Conservation (phyloP, 2,797 vertebrate genomes). For the Otolemur crassicaudatus region DNA sequence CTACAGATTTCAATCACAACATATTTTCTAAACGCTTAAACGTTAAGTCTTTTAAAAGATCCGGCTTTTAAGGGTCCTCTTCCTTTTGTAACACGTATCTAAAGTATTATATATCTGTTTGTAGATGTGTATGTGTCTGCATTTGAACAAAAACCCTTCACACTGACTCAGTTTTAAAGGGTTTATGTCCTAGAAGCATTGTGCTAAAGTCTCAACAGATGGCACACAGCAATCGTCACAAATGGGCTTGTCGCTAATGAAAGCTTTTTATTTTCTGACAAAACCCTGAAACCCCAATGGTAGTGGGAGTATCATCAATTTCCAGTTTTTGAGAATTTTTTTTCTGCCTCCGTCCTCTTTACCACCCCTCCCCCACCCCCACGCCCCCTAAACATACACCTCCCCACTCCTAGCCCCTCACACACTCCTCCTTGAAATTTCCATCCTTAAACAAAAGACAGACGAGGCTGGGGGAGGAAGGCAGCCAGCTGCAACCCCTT, state of each 20-base stretch:
- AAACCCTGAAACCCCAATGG: slow-evolving; percentile 46
- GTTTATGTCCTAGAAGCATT: not conserved
- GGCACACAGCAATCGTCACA: slow-evolving; percentile 29
- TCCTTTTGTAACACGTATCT: not conserved
- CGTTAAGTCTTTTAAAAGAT: not conserved
- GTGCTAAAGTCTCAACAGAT: slow-evolving; percentile 44
- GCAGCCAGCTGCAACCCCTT: not conserved
- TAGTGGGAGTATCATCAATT: slow-evolving; percentile 39
- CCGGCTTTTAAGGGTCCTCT: not conserved
- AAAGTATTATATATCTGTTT: not conserved
- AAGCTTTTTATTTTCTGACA: slow-evolving; percentile 63
- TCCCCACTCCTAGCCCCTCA: slow-evolving; percentile 5
- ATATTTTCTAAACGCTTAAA: not conserved
- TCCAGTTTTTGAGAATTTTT: slow-evolving; percentile 43
- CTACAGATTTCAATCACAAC: slow-evolving; percentile 45
- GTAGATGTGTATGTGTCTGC: not conserved
- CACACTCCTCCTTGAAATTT: slow-evolving; percentile 68
- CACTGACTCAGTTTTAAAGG: slow-evolving; percentile 25
- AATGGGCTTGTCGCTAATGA: slow-evolving; percentile 1
- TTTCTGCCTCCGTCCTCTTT: not conserved
- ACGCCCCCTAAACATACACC: slow-evolving; percentile 54
- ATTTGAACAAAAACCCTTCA: slow-evolving; percentile 53
- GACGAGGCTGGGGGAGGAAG: slow-evolving; percentile 38
- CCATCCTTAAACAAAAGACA: slow-evolving; percentile 81
- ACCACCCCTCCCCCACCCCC: not conserved